Evolutionary conservation across 2,113 vertebrate genomes (phyloP).

Genomic region (Cygnus buccinator): DNA sequence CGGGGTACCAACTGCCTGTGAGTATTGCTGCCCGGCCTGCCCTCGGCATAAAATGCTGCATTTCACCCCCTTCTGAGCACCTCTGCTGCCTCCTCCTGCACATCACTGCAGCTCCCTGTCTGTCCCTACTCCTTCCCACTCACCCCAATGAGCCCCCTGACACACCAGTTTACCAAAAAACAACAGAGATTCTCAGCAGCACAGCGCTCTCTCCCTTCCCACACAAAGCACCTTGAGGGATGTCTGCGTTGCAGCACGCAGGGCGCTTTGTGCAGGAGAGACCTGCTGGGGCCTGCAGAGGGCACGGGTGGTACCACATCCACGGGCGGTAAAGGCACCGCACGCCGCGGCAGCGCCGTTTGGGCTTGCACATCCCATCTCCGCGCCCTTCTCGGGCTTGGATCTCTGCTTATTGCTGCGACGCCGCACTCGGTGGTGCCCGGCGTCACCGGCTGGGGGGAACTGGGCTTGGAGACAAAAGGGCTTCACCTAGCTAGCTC

Average conservation of each 20-base stretch:
- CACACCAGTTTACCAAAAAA: neutral
- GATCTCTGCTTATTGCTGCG: accelerated
- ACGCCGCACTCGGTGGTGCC: no score
- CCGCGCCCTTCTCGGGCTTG: neutral
- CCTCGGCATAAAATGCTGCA: accelerated
- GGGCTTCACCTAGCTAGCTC: neutral
- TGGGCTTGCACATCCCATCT: neutral
- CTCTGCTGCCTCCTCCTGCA: neutral
- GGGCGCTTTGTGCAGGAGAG: neutral
- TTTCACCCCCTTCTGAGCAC: neutral
- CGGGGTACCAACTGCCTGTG: neutral
- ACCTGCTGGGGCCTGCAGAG: neutral
- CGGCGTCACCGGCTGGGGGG: neutral
- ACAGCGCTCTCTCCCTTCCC: neutral
- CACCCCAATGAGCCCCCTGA: neutral
- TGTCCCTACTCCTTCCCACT: neutral
- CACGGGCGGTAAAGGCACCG: neutral
- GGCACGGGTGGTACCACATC: accelerated
- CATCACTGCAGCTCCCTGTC: neutral
- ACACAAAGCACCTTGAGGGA: neutral
- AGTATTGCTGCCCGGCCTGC: neutral
- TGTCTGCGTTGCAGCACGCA: accelerated
- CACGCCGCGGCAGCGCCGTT: neutral
- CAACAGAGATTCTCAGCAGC: neutral
- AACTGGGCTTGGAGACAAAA: neutral